Conservation (phyloP, 2,797 vertebrate genomes). For the Paramormyrops hopkinsi region DNA sequence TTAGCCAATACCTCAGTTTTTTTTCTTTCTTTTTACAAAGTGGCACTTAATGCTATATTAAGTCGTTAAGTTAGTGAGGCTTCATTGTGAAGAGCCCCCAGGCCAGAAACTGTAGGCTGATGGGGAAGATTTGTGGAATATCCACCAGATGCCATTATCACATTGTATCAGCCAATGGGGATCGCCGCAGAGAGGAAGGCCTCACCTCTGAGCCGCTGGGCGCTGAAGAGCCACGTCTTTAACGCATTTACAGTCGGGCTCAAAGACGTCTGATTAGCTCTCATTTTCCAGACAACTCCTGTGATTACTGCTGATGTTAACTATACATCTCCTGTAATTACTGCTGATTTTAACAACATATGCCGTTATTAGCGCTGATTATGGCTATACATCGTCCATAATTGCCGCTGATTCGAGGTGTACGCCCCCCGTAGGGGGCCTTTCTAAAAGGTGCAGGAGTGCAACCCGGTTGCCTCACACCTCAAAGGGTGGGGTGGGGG, state of each 20-base stretch:
- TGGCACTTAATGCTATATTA: neutral
- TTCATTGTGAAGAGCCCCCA: neutral
- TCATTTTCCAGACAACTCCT: conserved; percentile 1
- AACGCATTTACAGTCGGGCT: neutral
- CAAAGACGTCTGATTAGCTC: neutral
- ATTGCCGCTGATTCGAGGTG: neutral
- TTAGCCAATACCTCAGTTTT: neutral
- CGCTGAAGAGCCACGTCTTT: neutral
- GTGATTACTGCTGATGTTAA: neutral
- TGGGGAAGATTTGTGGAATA: neutral
- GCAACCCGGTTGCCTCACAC: neutral
- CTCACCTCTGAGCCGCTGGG: neutral
- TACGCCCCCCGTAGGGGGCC: neutral
- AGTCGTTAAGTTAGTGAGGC: neutral
- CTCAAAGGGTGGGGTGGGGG: neutral
- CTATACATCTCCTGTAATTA: conserved; percentile 1
- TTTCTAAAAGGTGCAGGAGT: neutral
- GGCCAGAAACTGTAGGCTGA: neutral
- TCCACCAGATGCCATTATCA: neutral
- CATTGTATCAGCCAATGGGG: neutral
- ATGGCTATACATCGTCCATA: neutral
- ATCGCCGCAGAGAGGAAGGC: neutral
- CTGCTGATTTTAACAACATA: neutral
- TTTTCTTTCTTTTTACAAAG: neutral
- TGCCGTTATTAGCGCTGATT: conserved; percentile 5